Base-by-base conservation (phyloP, 1,140 invertebrate genomes). In the Diachasmimorpha longicaudata region DNA sequence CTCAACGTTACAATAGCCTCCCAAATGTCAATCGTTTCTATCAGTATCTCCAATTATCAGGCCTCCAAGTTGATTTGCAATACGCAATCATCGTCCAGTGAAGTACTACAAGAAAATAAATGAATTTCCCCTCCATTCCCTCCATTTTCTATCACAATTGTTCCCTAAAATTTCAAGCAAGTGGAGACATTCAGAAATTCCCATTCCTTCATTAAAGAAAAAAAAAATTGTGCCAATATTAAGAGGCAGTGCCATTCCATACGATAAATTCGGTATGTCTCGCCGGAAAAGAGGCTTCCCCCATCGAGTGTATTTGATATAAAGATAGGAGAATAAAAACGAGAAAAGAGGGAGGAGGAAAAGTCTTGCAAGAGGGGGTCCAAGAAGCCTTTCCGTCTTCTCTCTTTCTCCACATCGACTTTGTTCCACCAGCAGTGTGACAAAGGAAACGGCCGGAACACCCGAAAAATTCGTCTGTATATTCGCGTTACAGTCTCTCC, bases 221-320 rank as follows among this genome's bases (percentile, higher is more conserved):
- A 72, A 19, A 76, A 63, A 37, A 66, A 74, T 36, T 72, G 37
- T 39, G 42, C 21, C 36, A 58, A 76, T 68, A 76, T 68, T 55
- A 31, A 31, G 31, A 31, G 31, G 72, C 72, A 78, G 48, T 63
- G 48, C 69, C 77, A 75, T 75, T 78, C 75, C 72, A 70, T 72
- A 68, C 70, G 74, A 78, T 78, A 78, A 78, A 78, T 75, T 75
- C 74, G 9, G 52, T 72, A 68, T 58, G 72, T 70, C 70, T 55
- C 42, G 76, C 72, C 72, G 72, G 25, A 46, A 72, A 72, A 77
- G 74, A 67, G 76, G 67, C 72, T 31, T 16, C 72, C 63, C 67
- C 63, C 31, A n/a, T 55, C 23, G 70, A 66, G 44, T 72, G 44
- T 77, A 78, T 74, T 78, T 74, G 72, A 78, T 78, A 72, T 78